Evolutionary conservation across 2,113 vertebrate genomes (phyloP).

Genomic region (Tonatia bakeri): DNA sequence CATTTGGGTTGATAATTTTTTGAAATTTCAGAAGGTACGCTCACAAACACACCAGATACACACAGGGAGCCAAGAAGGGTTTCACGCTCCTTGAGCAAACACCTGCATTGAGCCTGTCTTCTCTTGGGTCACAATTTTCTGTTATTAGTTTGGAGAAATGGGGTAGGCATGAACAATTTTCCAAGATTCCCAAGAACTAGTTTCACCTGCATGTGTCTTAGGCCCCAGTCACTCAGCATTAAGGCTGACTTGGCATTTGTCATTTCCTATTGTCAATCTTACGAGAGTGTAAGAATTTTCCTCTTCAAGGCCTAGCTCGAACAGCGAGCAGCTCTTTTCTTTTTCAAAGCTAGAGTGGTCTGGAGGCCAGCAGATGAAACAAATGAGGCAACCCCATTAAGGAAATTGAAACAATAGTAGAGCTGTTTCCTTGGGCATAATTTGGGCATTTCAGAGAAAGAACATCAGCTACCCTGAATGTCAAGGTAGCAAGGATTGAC

Average conservation of each 20-base stretch:
- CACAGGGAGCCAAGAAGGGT: background rate
- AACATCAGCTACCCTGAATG: constrained; percentile 70
- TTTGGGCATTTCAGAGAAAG: constrained; percentile 72
- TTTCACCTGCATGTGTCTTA: constrained; percentile 66
- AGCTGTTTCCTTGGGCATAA: constrained; percentile 67
- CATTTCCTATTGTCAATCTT: constrained; percentile 44
- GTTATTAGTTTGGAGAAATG: constrained; percentile 70
- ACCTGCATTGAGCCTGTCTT: constrained; percentile 44
- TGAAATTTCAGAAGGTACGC: constrained; percentile 15
- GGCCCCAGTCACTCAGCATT: constrained; percentile 75
- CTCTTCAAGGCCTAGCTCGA: background rate
- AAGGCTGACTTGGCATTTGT: constrained; percentile 61
- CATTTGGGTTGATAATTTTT: background rate
- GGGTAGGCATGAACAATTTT: constrained; percentile 70
- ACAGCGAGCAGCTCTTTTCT: background rate
- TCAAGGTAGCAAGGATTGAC: constrained; percentile 72
- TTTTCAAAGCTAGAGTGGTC: constrained; percentile 55
- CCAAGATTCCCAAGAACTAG: constrained; percentile 70
- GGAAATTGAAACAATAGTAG: constrained; percentile 73
- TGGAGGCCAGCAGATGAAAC: constrained; percentile 43
- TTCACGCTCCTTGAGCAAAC: background rate
- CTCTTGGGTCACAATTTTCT: constrained; percentile 73
- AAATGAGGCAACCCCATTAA: constrained; percentile 71
- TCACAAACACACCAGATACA: background rate
- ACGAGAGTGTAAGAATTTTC: constrained; percentile 4